A percentile compares a stretch with the other conserved stretches of the same genome.
These are phyloP conservation scores for Melanostoma mellinum DNA, from an alignment of 2,888 invertebrate genomes.

Conservation along the genomic window DNA sequence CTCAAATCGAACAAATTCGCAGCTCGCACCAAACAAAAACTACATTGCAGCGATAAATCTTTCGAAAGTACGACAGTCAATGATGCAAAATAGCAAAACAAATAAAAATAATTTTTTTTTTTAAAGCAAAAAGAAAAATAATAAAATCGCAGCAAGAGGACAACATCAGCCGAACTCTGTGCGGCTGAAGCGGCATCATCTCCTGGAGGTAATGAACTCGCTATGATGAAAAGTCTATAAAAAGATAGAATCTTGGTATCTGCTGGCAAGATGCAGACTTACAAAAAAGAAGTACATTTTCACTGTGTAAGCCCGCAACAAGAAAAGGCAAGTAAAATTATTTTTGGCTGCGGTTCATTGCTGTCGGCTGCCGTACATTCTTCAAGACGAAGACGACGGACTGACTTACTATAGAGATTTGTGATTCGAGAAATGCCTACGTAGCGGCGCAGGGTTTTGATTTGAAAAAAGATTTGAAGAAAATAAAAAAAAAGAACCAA, in stretches of 20 bases:
- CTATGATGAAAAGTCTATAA: conserved; percentile 68
- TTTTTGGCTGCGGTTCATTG: conserved; percentile 72
- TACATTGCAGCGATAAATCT: conserved; percentile 60
- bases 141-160: conserved; percentile 48
- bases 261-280: conserved; percentile 62
- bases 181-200: conserved; percentile 54
- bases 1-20: conserved; percentile 48
- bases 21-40: conserved; percentile 32
- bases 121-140: conserved; percentile 17
- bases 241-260: conserved; percentile 72
- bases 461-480: conserved; percentile 6
- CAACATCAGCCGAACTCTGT: conserved; percentile 49
- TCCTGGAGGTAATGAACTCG: conserved; percentile 73
- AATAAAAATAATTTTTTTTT: conserved; percentile 21
- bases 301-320: conserved; percentile 45
- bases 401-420: conserved; percentile 29
- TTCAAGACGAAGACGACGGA: conserved; percentile 27
- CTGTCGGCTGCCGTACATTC: conserved; percentile 71
- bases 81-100: conserved; percentile 33
- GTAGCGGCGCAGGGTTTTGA: conserved; percentile 29
- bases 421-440: conserved; percentile 56
- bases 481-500: conserved; percentile 11
- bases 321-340: conserved; percentile 57
- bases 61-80: conserved; percentile 32
- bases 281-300: conserved; percentile 52